Base-by-base conservation (phyloP, 1,140 invertebrate species). In the Helicoverpa zea region DNA sequence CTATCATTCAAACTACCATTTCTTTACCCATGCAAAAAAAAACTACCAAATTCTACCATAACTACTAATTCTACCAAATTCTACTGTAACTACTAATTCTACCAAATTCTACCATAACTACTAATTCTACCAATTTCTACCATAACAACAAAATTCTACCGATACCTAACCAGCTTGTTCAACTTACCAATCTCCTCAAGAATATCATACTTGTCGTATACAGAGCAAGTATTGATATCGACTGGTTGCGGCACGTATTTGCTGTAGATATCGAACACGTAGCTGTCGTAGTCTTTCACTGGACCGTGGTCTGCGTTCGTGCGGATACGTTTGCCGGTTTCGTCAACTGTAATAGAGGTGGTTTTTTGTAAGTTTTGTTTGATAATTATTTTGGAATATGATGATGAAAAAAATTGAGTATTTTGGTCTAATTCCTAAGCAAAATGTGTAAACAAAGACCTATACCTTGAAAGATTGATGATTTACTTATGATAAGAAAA, bases 131-230 rank as follows among this genome's bases (percentile, higher is more conserved):
- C 11, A 43, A 4, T n/a, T n/a, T n/a, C n/a, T n/a, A n/a, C n/a
- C n/a, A n/a, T n/a, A n/a, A n/a, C n/a, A n/a, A n/a, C n/a, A 10
- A 14, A 43, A 10, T 2, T 51, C 13, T 58, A 73, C 43, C n/a
- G 13, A 35, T 18, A 47, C 14, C 12, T 16, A 18, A 66, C 63
- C 1, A n/a, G 11, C 14, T 12, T 3, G 2, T n/a, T n/a, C 9
- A 14, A 91, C 91, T 95, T 88, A 95, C 95, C 99, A 87, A 99
- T 99, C 96, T 99, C 99, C 95, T 99, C 99, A 16, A 99, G 96
- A 81, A 99, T 99, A 89, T 99, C 99, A 92, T 99, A 99, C 88
- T 98, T 98, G 90, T 99, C 99, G 90, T 99, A 99, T 0, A 99
- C 98, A 81, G 98, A 99, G 76, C 97, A 97, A 1, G 97, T 97